phyloP scores from a whole-genome alignment of 2,113 vertebrate genomes.

The Elaphurus davidianus region DNA sequence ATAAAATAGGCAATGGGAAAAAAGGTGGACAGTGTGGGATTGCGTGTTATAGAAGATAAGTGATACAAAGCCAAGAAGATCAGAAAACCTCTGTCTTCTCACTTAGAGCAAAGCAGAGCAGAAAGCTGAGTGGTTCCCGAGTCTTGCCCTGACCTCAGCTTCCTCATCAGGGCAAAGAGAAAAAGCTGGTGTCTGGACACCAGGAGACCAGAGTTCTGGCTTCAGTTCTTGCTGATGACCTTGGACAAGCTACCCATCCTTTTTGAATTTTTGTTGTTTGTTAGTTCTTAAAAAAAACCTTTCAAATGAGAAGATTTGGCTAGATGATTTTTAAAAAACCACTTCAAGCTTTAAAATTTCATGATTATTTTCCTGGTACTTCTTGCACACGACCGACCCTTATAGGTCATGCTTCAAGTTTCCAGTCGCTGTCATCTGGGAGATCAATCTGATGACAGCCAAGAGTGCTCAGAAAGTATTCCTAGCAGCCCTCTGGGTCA shows the following conservation, averaged over 20 bases:
- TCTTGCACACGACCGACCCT: not conserved
- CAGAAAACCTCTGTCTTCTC: not conserved
- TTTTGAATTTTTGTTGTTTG: not conserved
- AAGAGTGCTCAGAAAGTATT: not conserved
- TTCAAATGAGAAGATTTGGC: not conserved
- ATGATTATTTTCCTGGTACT: not conserved
- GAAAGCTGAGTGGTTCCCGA: not conserved
- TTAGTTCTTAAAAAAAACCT: not conserved
- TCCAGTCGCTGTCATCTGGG: not conserved
- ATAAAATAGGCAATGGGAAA: not conserved
- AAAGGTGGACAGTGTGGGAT: not conserved
- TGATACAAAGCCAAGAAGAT: not conserved
- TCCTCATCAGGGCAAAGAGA: not conserved
- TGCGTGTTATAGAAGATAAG: not conserved
- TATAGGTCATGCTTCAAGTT: not conserved
- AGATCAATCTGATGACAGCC: slow-evolving; percentile 35
- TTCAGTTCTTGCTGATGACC: not conserved
- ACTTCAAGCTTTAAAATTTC: not conserved
- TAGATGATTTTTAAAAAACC: not conserved
- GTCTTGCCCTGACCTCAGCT: not conserved
- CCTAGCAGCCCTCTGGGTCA: not conserved
- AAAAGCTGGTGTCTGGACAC: not conserved
- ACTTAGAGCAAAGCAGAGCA: not conserved
- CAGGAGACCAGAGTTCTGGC: not conserved
- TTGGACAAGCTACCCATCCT: not conserved